Evolutionary conservation across 2,888 invertebrate genomes (phyloP), one percentile per base, ranked within the genome.

Genomic region (Andrena hattorfiana): DNA sequence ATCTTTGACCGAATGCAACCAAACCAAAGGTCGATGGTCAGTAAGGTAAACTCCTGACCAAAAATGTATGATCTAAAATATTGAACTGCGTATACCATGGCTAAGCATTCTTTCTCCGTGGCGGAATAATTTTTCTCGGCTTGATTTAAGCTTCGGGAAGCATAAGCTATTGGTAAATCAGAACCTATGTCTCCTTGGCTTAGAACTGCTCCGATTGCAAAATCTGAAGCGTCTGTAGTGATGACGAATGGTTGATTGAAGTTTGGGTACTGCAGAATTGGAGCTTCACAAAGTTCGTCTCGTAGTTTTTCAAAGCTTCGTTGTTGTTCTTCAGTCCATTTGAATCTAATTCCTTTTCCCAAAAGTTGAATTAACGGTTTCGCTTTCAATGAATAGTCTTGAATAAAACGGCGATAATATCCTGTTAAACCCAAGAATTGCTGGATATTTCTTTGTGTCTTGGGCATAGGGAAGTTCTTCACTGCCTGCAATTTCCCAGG

Each of bases 161-260:
- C 62, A 32, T 62, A 62, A 62, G 62, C 62, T 8, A 62, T 62
- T 6, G 62, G 20, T n/a, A 62, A 32, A 1, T 62, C 32, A 7
- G 32, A n/a, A 2, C 30, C 68, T 16, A 68, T 56, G 20, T 56
- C 23, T 13, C 56, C 56, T 13, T 48, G 60, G 1, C 60, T 42
- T 13, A 70, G 8, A 0, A 70, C 28, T 1, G 70, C 70, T 10
- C 28, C 70, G 0, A 48, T n/a, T 0, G 60, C 59, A 6, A 28
- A 48, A 26, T 70, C 70, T 5, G 70, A 60, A 2, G 70, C 70
- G 3, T 70, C 60, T 13, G 60, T 70, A 0, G 60, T 60, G 3
- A 70, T 42, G 0, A 60, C 60, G 4, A 70, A 60, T 0, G 42
- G 28, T 13, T 0, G 13, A 0, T 2, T 13, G 8, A 70, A 70